These are phyloP conservation scores for Mnemiopsis leidyi DNA, from an alignment of 37 sponge, comb jelly and placozoan genomes.

Conservation along the genomic window DNA sequence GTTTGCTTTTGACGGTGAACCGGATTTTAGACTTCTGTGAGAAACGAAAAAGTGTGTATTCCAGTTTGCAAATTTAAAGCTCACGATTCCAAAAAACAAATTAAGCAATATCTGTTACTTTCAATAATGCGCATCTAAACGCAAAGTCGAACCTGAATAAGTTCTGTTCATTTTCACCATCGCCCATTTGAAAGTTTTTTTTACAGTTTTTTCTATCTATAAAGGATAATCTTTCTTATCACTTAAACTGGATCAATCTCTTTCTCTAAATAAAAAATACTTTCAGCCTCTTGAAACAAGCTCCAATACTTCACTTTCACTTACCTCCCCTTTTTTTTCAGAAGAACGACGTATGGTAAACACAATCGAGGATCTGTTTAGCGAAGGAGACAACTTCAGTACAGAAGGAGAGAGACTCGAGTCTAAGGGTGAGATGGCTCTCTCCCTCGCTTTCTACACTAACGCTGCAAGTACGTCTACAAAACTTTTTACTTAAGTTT, in stretches of 20 bases:
- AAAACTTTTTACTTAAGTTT: too few species aligned
- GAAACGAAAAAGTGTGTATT: not conserved
- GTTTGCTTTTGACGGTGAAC: conserved; percentile 9
- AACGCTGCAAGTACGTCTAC: conserved; percentile 51
- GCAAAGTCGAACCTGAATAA: too few species aligned
- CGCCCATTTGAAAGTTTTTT: too few species aligned
- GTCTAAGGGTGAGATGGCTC: conserved; percentile 35
- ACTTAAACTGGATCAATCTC: too few species aligned
- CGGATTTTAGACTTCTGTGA: conserved; percentile 58
- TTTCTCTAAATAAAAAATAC: too few species aligned
- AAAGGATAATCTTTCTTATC: too few species aligned
- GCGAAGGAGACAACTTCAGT: conserved; percentile 13
- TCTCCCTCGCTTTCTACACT: conserved; percentile 59
- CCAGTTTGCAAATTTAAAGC: too few species aligned
- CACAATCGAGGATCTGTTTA: conserved; percentile 25
- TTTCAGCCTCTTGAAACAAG: too few species aligned
- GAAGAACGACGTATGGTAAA: conserved; percentile 27
- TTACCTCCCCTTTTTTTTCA: not conserved
- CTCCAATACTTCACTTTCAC: not conserved
- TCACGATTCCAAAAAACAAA: too few species aligned
- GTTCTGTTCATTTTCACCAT: too few species aligned
- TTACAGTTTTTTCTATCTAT: not conserved
- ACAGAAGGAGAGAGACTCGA: conserved; percentile 54
- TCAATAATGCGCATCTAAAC: too few species aligned
- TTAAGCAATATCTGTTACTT: too few species aligned